Evolutionary conservation across 2,888 invertebrate species (phyloP), one percentile per base, ranked within the genome.

Genomic region (Epirrita christyi): DNA sequence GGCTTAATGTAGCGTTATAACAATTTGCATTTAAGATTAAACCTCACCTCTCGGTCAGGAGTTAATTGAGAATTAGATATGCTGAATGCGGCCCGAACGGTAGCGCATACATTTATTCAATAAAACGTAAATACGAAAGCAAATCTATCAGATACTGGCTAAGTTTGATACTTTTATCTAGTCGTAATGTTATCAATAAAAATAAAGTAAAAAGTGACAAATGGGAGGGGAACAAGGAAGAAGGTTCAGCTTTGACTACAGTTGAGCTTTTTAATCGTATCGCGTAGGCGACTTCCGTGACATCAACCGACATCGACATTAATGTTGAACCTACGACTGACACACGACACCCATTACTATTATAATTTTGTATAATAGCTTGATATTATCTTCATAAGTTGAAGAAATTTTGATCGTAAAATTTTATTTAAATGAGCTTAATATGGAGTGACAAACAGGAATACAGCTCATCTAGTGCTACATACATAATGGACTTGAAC

Each of bases 251-350:
- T 57, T 68, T 44, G 59, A 62, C 59, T 64, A 38, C 48, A 49
- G 54, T 61, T 66, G 67, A 77, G 71, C 72, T 78, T 78, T 77
- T 75, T 71, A 80, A 83, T 83, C 69, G 70, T 47, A 50, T 46
- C 67, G 78, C 80, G 85, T 85, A 76, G 85, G 84, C 81, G 82
- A 78, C 75, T 78, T 81, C 82, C 79, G 80, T 70, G 66, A 75
- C 81, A 73, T 77, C 75, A 79, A 72, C 72, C 62, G 73, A 56
- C 61, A 63, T 64, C 61, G 59, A 72, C 72, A 73, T 76, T 80
- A 76, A 76, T 59, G 76, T 74, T 75, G 71, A 66, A 68, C 73
- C 69, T 66, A 63, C 71, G 73, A 69, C 72, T 73, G 76, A 76
- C 76, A 75, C 74, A 77, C 73, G 77, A 76, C 80, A 74, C 72